Base-by-base conservation (phyloP, 2,797 vertebrate genomes). In the Micromesistius poutassou region DNA sequence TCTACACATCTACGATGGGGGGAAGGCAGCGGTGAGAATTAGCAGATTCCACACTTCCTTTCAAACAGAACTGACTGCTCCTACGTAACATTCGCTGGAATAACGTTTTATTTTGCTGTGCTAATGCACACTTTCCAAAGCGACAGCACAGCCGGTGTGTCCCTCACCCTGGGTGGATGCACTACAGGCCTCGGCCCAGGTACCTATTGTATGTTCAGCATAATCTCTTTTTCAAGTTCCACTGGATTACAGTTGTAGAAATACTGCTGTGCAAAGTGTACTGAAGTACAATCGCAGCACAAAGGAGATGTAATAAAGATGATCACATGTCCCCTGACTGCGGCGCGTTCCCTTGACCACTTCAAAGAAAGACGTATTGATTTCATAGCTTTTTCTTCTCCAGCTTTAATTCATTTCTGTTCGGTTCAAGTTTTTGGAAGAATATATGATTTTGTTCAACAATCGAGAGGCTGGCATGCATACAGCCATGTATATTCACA, bases 351-450 rank as follows among this genome's bases (percentile, higher is more conserved):
- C 62, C 62, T 12, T 68, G 62, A 68, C 62, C 62, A 28, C 62
- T 68, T 68, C 62, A 68, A 68, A 68, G 62, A 68, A 68, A 68
- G 9, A 62, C 55, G 62, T 30, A 68, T 68, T 28, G 62, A 68
- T 68, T 68, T 68, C 9, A 68, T 68, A 68, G n/a, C n/a, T 28
- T 30, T 66, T 28, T 62, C 25, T 68, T 68, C n/a, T 68, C 3
- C n/a, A 12, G 62, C 62, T 28, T 25, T 25, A 28, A 68, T 68
- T 68, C 62, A 28, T 68, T 68, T 68, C 25, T 10, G 28, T 68
- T 28, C 25, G 62, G 62, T 38, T 12, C 3, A 8, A 2, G 62
- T 3, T 68, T 62, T 68, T 12, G 62, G n/a, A 2, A 28, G 62
- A 28, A 28, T 68, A 62, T 68, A n/a, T 25, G 55, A 62, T 62